Base-by-base conservation (phyloP, 2,113 vertebrate species). In the Apistogramma diplotaenia region DNA sequence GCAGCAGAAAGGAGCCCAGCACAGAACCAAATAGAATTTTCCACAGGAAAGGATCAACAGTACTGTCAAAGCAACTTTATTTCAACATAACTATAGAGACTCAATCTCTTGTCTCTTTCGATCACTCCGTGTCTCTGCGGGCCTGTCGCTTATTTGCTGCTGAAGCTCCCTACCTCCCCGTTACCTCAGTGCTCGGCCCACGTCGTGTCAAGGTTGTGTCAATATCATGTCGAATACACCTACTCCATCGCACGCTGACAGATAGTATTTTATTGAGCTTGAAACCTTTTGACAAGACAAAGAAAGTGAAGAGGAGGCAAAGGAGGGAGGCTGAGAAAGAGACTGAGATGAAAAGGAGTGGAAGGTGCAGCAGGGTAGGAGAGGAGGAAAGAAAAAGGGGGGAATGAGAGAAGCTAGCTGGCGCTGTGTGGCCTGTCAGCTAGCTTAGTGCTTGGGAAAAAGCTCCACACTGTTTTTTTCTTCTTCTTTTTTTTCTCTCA, bases 161-260 rank as follows among this genome's bases (percentile, higher is more conserved):
- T 4, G 76, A 59, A 58, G 55, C 81, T 84, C 73, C 29, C 72
- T 67, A 78, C 51, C 76, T 88, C 76, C 62, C 80, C 31, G 16
- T 62, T 90, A 79, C 84, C 89, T 86, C 65, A 0, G 5, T 7
- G 76, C 81, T 85, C 83, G 37, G 83, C 92, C 87, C 92, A 89
- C 86, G 61, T 71, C 19, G 19, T 87, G 92, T 89, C 90, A 89
- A 82, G 86, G 84, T 81, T 82, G 87, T 89, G 89, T 89, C 86
- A 86, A 91, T 89, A 93, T 51, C 57, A 13, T 15, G 79, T 77
- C 55, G 25, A 84, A 87, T 60, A 88, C 90, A 85, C 87, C 87
- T 61, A 88, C 90, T 78, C 77, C 55, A 9, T 74, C 1, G 81
- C 74, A 31, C 8, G 46, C 73, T 89, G 89, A 87, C 81, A 53